phyloP scores from a whole-genome alignment of 2,888 invertebrate species.

The Cheilosia vulpina region DNA sequence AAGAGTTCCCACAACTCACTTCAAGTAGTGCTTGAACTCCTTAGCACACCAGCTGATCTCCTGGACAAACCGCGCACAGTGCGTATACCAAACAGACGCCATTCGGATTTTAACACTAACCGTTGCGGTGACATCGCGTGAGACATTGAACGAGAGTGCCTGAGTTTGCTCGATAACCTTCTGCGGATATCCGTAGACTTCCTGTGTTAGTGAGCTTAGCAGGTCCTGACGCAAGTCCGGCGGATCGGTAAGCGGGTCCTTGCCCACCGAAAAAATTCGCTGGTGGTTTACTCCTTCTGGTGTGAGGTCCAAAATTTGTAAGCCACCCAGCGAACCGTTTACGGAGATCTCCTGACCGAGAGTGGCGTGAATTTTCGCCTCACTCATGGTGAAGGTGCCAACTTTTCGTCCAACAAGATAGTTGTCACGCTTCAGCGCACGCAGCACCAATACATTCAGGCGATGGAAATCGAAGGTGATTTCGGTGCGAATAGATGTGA shows the following conservation, averaged over 20 bases:
- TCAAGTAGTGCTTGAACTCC: slow-evolving; percentile 93
- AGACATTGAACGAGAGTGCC: slow-evolving; percentile 83
- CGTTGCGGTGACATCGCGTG: slow-evolving; percentile 80
- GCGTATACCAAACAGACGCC: slow-evolving; percentile 97
- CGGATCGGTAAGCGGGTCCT: slow-evolving; percentile 87
- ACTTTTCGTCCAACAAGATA: slow-evolving; percentile 92
- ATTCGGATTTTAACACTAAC: slow-evolving; percentile 85
- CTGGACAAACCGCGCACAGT: slow-evolving; percentile 93
- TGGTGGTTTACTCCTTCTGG: slow-evolving; percentile 92
- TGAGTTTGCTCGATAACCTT: slow-evolving; percentile 80
- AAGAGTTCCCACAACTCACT: slow-evolving; percentile 76
- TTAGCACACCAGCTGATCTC: slow-evolving; percentile 95
- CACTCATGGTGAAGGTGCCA: slow-evolving; percentile 96
- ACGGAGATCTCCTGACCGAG: slow-evolving; percentile 86
- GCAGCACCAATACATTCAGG: slow-evolving; percentile 92
- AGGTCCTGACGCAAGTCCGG: slow-evolving; percentile 80
- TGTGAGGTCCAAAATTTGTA: slow-evolving; percentile 95
- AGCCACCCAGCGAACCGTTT: slow-evolving; percentile 94
- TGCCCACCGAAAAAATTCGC: slow-evolving; percentile 93
- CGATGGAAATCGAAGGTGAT: slow-evolving; percentile 97
- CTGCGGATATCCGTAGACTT: slow-evolving; percentile 82
- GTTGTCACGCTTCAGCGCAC: slow-evolving; percentile 90
- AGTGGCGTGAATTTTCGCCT: slow-evolving; percentile 94
- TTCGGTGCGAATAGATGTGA: slow-evolving; percentile 87
- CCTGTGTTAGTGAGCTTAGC: slow-evolving; percentile 81